Evolutionary conservation across 2,888 invertebrate species (phyloP), one percentile per base, ranked within the genome.

Genomic region (Laothoe populi): DNA sequence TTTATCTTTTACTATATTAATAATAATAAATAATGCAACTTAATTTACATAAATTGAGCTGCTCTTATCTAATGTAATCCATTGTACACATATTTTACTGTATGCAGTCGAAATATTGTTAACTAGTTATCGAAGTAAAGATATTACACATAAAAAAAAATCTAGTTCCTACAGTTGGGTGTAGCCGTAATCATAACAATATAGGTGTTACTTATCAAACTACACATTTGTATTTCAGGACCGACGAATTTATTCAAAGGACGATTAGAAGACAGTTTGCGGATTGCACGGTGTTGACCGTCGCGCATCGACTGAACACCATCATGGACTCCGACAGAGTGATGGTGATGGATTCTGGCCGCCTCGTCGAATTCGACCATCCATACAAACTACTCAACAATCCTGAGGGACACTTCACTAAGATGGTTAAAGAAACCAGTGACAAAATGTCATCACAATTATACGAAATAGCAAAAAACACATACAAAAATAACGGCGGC

Each of bases 271-370:
- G 93, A 45, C 96, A 96, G 77, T 98, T 98, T 81, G 93, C 94
- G 13, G 90, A 95, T 21, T 98, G 97, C 84, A 98, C 98, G 0
- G 98, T 98, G 8, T 87, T 98, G 45, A 98, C 98, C 0, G n/a
- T n/a, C n/a, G n/a, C n/a, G n/a, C n/a, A n/a, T n/a, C n/a, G n/a
- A n/a, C n/a, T n/a, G n/a, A n/a, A n/a, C n/a, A n/a, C n/a, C n/a
- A n/a, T n/a, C n/a, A n/a, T n/a, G n/a, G n/a, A n/a, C n/a, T n/a
- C n/a, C n/a, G n/a, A n/a, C n/a, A n/a, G n/a, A n/a, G n/a, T n/a
- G n/a, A n/a, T n/a, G 79, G 98, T 98, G 1, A 96, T 98, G 95
- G 96, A 97, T 77, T 94, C 95, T 5, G 98, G 98, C 0, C 85
- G 90, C 19, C 94, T 97, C 63, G 95, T 95, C 62, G 96, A 96